These are phyloP conservation scores for Medauroidea extradentata DNA, from an alignment of 1,140 invertebrate genomes.

Conservation along the genomic window DNA sequence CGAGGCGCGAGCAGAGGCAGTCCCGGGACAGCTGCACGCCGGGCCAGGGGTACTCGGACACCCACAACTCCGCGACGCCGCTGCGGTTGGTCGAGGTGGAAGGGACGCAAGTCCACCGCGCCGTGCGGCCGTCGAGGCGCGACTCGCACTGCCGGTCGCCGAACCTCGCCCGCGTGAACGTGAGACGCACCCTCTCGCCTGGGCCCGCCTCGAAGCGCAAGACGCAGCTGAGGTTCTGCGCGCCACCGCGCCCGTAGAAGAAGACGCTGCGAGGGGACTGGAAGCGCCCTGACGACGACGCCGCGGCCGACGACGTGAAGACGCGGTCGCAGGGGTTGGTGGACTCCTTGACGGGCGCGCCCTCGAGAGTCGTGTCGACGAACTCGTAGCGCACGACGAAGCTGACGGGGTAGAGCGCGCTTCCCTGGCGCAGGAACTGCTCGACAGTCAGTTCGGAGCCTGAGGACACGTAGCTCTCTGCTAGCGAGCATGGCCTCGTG, in stretches of 20 bases:
- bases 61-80: constrained; percentile 53
- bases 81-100: constrained; percentile 3
- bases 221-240: constrained; percentile 66
- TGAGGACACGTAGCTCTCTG: constrained; percentile 72
- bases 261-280: constrained; percentile 74
- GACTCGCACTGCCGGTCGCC: constrained; percentile 61
- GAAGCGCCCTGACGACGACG: constrained; percentile 54
- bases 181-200: constrained; percentile 56
- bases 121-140: constrained; percentile 58
- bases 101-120: constrained; percentile 60
- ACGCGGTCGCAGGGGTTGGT: constrained; percentile 56
- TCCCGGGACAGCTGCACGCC: constrained; percentile 60
- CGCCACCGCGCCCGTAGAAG: constrained; percentile 73
- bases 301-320: constrained; percentile 38
- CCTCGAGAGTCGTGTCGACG: constrained; percentile 48
- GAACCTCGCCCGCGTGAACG: constrained; percentile 59
- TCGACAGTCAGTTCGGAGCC: constrained; percentile 66
- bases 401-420: constrained; percentile 69
- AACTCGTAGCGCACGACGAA: constrained; percentile 78
- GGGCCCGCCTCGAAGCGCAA: constrained; percentile 66
- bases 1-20: constrained; percentile 68
- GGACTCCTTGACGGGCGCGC: constrained; percentile 49
- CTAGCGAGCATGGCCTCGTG: constrained; percentile 65
- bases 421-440: constrained; percentile 66
- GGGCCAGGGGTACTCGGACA: constrained; percentile 70